These are phyloP conservation scores for Machaerirhynchus nigripectus DNA, from an alignment of 2,113 vertebrate genomes.

Conservation along the genomic window DNA sequence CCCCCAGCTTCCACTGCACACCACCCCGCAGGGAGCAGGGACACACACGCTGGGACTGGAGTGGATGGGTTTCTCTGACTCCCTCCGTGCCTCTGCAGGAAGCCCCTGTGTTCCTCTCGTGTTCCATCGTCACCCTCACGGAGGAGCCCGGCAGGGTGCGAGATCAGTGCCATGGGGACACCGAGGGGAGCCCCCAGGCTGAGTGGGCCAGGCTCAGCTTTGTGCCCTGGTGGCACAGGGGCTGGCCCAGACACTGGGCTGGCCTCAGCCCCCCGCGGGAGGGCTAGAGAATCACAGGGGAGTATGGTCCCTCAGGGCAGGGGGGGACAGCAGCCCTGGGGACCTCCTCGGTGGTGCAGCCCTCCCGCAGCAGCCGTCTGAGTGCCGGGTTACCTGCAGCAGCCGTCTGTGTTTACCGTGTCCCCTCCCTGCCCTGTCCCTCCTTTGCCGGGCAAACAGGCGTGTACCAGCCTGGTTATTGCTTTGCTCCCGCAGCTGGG, in stretches of 20 bases:
- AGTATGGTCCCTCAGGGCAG: rapidly evolving
- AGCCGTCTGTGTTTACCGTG: neutral
- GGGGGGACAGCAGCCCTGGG: neutral
- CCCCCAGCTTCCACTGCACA: rapidly evolving
- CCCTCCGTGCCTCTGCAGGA: neutral
- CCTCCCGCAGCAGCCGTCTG: neutral
- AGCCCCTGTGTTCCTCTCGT: rapidly evolving
- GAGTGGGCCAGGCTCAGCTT: neutral
- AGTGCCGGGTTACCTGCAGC: rapidly evolving
- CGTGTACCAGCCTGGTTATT: neutral
- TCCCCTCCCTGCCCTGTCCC: slow-evolving; percentile 16
- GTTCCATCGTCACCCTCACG: rapidly evolving
- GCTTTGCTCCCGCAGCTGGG: neutral
- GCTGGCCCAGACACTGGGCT: neutral
- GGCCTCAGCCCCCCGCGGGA: neutral
- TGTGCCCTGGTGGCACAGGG: rapidly evolving
- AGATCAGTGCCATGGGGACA: rapidly evolving
- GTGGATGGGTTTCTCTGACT: neutral
- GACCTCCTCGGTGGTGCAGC: neutral
- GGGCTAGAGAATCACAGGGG: rapidly evolving
- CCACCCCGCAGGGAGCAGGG: neutral
- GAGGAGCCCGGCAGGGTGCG: neutral
- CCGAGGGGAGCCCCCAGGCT: neutral
- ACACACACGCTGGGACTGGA: rapidly evolving
- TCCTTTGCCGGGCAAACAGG: slow-evolving; percentile 2